Conservation (phyloP, 2,797 vertebrate genomes). For the Macrochelys suwanniensis region DNA sequence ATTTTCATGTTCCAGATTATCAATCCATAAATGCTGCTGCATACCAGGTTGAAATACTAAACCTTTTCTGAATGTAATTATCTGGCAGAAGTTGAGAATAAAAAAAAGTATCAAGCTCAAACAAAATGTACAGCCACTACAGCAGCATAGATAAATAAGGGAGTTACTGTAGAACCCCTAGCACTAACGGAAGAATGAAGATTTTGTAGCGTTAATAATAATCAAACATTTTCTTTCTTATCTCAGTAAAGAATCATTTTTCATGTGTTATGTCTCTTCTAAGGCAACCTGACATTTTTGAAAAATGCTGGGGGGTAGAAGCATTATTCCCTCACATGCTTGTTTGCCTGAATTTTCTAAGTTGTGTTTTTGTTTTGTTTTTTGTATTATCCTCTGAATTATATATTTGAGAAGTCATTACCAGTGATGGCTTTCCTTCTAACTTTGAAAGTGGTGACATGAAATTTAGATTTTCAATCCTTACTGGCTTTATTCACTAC, state of each 20-base stretch:
- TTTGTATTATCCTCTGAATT: conserved; percentile 48
- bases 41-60: conserved; percentile 4
- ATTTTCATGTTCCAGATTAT: background rate
- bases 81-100: background rate
- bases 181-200: background rate
- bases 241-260: background rate
- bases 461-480: background rate
- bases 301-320: background rate
- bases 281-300: conserved; percentile 41
- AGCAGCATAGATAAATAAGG: background rate
- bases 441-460: conserved; percentile 23
- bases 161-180: background rate
- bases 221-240: background rate
- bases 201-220: background rate
- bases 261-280: background rate
- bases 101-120: background rate
- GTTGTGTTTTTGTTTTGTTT: background rate
- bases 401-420: conserved; percentile 36
- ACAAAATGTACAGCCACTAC: background rate
- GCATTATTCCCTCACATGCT: background rate
- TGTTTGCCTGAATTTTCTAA: conserved; percentile 44
- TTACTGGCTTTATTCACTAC: background rate
- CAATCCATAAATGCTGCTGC: background rate
- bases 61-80: background rate
- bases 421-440: conserved; percentile 12